Conservation (phyloP, 2,888 invertebrate genomes). For the Eupithecia insigniata region DNA sequence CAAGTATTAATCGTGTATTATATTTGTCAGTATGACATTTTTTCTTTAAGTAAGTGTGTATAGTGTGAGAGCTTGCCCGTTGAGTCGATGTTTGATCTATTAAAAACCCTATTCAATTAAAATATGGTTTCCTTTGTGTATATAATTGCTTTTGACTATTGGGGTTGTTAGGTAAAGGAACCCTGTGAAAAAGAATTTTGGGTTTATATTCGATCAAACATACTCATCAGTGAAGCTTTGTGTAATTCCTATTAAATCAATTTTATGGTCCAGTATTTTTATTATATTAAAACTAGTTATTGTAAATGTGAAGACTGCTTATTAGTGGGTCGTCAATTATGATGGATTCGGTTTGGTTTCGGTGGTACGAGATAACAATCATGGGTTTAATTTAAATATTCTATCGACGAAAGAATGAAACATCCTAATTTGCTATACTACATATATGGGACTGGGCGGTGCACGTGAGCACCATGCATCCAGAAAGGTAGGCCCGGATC, state of each 20-base stretch:
- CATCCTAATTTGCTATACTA: background rate
- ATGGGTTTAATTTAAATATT: background rate
- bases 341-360: constrained; percentile 52
- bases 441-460: too few species aligned
- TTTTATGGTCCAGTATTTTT: constrained; percentile 82
- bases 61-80: constrained; percentile 31
- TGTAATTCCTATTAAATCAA: constrained; percentile 79
- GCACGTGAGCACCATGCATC: too few species aligned
- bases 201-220: constrained; percentile 50
- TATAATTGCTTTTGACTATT: constrained; percentile 22
- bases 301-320: constrained; percentile 79
- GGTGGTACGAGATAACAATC: constrained; percentile 45
- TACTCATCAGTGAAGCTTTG: constrained; percentile 43
- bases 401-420: background rate
- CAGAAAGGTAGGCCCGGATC: too few species aligned
- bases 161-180: constrained; percentile 17
- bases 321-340: constrained; percentile 79
- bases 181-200: constrained; percentile 35
- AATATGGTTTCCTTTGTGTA: constrained; percentile 19
- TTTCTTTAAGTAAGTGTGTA: constrained; percentile 28
- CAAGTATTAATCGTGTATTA: constrained; percentile 37
- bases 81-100: constrained; percentile 28
- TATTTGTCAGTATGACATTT: constrained; percentile 26
- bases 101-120: constrained; percentile 5
- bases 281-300: constrained; percentile 65